phyloP scores from a whole-genome alignment of 2,888 invertebrate species.

The Lumbricus terrestris region DNA sequence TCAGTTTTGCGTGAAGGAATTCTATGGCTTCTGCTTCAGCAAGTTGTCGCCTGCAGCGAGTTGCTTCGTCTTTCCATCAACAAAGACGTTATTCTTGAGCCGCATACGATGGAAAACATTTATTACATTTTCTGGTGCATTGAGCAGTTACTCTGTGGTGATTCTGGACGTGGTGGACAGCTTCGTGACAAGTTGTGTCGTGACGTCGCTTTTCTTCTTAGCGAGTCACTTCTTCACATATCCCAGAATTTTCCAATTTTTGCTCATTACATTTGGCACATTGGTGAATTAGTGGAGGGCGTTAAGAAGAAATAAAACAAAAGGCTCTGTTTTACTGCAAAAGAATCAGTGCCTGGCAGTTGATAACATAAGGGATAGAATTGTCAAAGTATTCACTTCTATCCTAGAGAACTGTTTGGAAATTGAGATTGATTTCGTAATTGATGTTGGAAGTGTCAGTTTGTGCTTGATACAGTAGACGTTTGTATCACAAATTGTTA shows the following conservation, averaged over 20 bases:
- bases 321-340: too few relatives aligned
- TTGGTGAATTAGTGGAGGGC: background rate
- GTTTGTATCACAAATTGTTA: background rate
- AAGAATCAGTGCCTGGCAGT: too few relatives aligned
- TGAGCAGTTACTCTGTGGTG: background rate
- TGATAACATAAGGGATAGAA: background rate
- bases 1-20: background rate
- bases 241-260: slow-evolving; percentile 12
- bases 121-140: slow-evolving; percentile 7
- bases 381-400: background rate
- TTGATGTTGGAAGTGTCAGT: background rate
- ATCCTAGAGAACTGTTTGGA: background rate
- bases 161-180: background rate
- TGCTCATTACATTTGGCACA: slow-evolving; percentile 12
- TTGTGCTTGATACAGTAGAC: background rate
- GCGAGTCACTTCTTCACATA: slow-evolving; percentile 5
- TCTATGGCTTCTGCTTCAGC: slow-evolving; percentile 8
- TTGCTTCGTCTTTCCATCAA: background rate
- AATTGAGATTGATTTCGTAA: background rate
- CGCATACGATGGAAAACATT: background rate
- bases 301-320: background rate
- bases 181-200: background rate
- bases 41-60: background rate
- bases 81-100: background rate
- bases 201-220: background rate